Evolutionary conservation across 2,888 invertebrate genomes (phyloP).

Genomic region (Teleiodes luculella): DNA sequence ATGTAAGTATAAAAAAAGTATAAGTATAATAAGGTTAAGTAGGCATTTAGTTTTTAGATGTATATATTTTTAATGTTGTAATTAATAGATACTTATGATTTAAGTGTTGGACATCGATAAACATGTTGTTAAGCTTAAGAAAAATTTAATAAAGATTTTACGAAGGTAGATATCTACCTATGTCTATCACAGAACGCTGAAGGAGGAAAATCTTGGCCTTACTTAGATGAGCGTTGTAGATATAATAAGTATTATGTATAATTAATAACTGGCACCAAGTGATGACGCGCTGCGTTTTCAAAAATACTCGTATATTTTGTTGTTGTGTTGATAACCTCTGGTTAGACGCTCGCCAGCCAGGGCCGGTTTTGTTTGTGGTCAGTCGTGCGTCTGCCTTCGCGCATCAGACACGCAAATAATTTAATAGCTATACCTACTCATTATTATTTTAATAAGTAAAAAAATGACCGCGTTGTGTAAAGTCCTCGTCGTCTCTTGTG

Average conservation of each 20-base stretch:
- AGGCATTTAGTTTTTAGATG: no score
- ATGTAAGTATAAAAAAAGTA: no score
- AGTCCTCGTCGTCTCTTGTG: slow-evolving; percentile 23
- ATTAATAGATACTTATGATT: no score
- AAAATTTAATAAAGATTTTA: no score
- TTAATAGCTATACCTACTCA: neutral
- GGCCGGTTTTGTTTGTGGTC: slow-evolving; percentile 44
- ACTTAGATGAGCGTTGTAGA: slow-evolving; percentile 7
- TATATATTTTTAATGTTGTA: no score
- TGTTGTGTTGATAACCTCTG: slow-evolving; percentile 55
- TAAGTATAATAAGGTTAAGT: no score
- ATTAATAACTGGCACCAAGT: slow-evolving; percentile 14
- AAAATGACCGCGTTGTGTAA: neutral
- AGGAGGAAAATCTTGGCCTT: slow-evolving; percentile 19
- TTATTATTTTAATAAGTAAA: neutral
- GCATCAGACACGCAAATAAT: slow-evolving; percentile 9
- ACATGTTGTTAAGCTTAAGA: no score
- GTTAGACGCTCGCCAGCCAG: slow-evolving; percentile 44
- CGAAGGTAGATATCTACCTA: no score
- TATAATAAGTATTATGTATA: slow-evolving; percentile 9
- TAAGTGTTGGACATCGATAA: no score
- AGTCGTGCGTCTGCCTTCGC: slow-evolving; percentile 46
- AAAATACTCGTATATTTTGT: slow-evolving; percentile 26
- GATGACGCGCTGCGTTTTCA: slow-evolving; percentile 31
- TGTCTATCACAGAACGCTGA: neutral